These are phyloP conservation scores for Champsocephalus esox DNA, from an alignment of 2,797 vertebrate genomes.

Conservation along the genomic window DNA sequence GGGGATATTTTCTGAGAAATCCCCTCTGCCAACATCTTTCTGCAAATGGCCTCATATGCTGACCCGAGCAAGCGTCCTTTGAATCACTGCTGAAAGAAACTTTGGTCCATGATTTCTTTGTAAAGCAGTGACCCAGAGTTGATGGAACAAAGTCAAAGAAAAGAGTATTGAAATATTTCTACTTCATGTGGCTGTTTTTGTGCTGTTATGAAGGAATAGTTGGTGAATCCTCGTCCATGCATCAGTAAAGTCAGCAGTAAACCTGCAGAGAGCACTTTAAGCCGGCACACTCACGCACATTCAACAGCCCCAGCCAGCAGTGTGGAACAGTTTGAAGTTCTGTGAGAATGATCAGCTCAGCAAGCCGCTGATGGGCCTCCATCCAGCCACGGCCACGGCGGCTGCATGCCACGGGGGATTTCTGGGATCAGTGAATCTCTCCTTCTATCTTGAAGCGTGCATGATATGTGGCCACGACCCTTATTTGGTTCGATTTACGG, in stretches of 20 bases:
- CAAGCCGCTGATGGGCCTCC: slow-evolving; percentile 58
- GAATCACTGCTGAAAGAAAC: slow-evolving; percentile 44
- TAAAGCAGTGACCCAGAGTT: slow-evolving; percentile 19
- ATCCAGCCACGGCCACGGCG: slow-evolving; percentile 70
- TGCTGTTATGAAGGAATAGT: slow-evolving; percentile 35
- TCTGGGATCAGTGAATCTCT: slow-evolving; percentile 72
- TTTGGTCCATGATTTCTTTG: slow-evolving; percentile 28
- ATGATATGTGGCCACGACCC: slow-evolving; percentile 58
- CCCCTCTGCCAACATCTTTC: slow-evolving; percentile 72
- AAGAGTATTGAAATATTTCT: slow-evolving; percentile 22
- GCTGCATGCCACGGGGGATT: slow-evolving; percentile 66
- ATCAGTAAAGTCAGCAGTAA: slow-evolving; percentile 63
- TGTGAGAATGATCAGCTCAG: slow-evolving; percentile 60
- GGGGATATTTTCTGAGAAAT: slow-evolving; percentile 82
- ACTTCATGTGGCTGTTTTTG: slow-evolving; percentile 33
- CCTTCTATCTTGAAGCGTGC: slow-evolving; percentile 58
- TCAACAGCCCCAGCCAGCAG: slow-evolving; percentile 30
- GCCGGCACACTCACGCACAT: slow-evolving; percentile 64
- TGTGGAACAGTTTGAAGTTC: slow-evolving; percentile 52
- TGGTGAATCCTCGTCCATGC: slow-evolving; percentile 38
- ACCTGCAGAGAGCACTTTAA: slow-evolving; percentile 69
- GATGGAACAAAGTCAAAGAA: slow-evolving; percentile 4
- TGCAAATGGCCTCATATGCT: slow-evolving; percentile 58
- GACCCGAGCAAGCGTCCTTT: slow-evolving; percentile 68
- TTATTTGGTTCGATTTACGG: slow-evolving; percentile 78